Conservation (phyloP, 2,888 invertebrate genomes). For the Hemicrepidius hirtus region DNA sequence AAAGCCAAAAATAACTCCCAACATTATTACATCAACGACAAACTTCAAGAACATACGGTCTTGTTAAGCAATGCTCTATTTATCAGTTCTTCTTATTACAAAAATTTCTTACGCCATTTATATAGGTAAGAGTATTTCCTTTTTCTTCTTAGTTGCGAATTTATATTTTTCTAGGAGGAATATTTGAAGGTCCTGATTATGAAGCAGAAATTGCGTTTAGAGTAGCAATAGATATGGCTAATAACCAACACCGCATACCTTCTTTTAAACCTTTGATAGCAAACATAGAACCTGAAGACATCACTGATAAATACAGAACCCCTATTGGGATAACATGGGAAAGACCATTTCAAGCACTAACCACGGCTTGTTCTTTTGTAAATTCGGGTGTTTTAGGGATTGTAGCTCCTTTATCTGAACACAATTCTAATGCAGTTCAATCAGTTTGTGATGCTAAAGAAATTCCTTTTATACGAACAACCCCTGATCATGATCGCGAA, state of each 20-base stretch:
- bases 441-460: conserved; percentile 80
- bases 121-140: conserved; percentile 19
- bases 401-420: conserved; percentile 76
- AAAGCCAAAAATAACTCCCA: conserved; percentile 14
- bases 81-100: not conserved
- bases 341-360: conserved; percentile 26
- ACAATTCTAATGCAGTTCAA: conserved; percentile 77
- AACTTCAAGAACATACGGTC: not conserved
- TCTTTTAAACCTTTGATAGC: conserved; percentile 8
- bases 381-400: conserved; percentile 74
- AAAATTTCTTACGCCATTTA: not conserved
- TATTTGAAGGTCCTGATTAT: conserved; percentile 35
- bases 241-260: conserved; percentile 1
- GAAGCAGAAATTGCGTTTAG: conserved; percentile 32
- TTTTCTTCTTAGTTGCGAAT: too few relatives aligned
- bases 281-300: conserved; percentile 28
- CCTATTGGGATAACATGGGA: conserved; percentile 28
- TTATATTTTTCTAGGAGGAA: conserved; percentile 27
- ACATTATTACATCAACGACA: not conserved
- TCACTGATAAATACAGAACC: conserved; percentile 2
- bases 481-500: conserved; percentile 72
- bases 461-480: conserved; percentile 79
- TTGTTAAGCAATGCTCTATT: not conserved
- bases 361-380: conserved; percentile 41
- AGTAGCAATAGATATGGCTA: conserved; percentile 29